Conservation (phyloP, 2,797 vertebrate species). For the Anabacerthia variegaticeps region DNA sequence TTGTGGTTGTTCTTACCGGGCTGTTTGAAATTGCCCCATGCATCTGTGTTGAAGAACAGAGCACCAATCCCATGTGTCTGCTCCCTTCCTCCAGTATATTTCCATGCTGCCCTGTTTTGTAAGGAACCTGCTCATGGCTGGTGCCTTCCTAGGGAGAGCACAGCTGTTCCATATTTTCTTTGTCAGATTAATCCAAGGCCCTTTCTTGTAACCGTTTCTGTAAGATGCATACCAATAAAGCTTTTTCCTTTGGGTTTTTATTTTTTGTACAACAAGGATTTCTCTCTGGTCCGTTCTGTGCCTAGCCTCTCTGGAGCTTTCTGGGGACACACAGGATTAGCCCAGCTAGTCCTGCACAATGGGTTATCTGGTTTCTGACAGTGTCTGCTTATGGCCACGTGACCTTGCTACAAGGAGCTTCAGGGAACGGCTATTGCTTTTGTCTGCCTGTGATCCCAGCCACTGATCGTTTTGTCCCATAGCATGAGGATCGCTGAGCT, state of each 20-base stretch:
- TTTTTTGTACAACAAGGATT: constrained; percentile 34
- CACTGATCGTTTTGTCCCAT: constrained; percentile 23
- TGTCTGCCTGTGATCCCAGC: constrained; percentile 56
- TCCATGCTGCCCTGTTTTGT: constrained; percentile 3
- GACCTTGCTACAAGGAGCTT: constrained; percentile 56
- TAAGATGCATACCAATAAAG: constrained; percentile 72
- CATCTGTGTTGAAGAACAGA: not conserved
- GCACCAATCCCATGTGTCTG: not conserved
- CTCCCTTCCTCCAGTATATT: not conserved
- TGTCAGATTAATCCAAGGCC: constrained; percentile 46
- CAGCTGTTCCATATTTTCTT: constrained; percentile 31
- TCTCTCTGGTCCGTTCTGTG: not conserved
- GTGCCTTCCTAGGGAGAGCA: not conserved
- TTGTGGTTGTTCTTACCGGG: not conserved
- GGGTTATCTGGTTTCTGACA: constrained; percentile 46
- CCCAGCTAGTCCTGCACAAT: constrained; percentile 29
- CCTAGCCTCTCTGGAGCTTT: constrained; percentile 15
- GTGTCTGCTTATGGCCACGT: constrained; percentile 15
- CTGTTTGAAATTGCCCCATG: not conserved
- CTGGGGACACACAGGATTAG: not conserved
- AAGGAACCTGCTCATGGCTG: not conserved
- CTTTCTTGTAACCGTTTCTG: constrained; percentile 50
- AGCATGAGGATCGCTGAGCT: constrained; percentile 52
- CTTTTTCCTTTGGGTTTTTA: not conserved
- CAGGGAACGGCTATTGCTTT: constrained; percentile 20